phyloP scores from a whole-genome alignment of 92 coral and sea anemone genomes.

The Siderastrea radians region DNA sequence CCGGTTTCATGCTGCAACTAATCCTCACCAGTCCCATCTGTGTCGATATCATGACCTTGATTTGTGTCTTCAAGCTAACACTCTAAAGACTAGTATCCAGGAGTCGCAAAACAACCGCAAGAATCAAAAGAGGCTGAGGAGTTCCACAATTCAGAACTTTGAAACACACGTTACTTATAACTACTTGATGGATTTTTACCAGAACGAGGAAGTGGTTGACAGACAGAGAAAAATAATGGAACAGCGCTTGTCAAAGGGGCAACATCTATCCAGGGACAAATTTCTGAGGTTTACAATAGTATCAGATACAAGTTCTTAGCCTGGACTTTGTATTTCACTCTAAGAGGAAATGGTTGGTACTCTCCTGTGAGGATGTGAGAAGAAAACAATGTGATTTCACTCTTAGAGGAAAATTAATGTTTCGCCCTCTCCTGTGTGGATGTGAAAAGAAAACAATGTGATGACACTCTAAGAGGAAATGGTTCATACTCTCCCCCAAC shows the following conservation, averaged over 20 bases:
- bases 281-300: background rate
- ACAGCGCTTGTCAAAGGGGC: background rate
- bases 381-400: no score
- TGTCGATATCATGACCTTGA: constrained; percentile 53
- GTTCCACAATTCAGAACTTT: constrained; percentile 41
- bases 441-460: no score
- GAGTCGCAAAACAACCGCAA: constrained; percentile 54
- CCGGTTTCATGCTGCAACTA: constrained; percentile 43
- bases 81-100: constrained; percentile 45
- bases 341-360: no score
- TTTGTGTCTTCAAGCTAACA: constrained; percentile 35
- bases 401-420: no score
- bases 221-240: constrained; percentile 5
- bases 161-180: constrained; percentile 31
- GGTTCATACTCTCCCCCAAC: no score
- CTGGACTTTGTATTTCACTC: no score
- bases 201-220: constrained; percentile 39
- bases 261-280: background rate
- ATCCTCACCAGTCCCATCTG: constrained; percentile 56
- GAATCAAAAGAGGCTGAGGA: constrained; percentile 33
- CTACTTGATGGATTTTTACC: no score
- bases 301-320: no score
- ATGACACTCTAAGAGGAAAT: no score
- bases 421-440: no score
- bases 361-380: no score